phyloP scores from a whole-genome alignment of 2,888 invertebrate genomes.

The Rapana venosa region DNA sequence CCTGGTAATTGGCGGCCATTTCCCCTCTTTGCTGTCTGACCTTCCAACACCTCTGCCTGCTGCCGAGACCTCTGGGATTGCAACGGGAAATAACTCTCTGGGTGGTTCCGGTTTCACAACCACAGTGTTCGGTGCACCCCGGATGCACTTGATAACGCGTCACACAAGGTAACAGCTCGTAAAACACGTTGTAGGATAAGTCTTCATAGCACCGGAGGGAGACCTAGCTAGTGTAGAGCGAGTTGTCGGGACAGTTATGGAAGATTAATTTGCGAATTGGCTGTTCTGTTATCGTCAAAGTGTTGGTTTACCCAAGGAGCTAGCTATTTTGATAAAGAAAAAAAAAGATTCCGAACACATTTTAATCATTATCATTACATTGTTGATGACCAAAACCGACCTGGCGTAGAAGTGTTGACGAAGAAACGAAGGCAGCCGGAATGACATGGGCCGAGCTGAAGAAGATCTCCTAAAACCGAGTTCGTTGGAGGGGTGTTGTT shows the following conservation, averaged over 20 bases:
- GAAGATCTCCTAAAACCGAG: no score
- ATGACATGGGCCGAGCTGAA: no score
- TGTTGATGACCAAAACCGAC: no score
- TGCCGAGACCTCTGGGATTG: neutral
- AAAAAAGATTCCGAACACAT: neutral
- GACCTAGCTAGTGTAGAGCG: neutral
- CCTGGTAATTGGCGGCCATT: conserved; percentile 31
- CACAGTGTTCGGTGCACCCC: neutral
- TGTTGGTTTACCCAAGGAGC: neutral
- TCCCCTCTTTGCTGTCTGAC: conserved; percentile 14
- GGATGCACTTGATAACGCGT: neutral
- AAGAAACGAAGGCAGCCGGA: no score
- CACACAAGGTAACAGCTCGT: neutral
- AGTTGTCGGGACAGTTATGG: neutral
- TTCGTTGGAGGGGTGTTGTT: no score
- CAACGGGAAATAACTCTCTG: conserved; percentile 19
- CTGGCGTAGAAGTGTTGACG: no score
- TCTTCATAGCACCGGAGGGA: neutral
- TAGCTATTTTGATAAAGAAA: neutral
- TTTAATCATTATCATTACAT: no score
- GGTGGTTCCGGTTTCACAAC: conserved; percentile 27
- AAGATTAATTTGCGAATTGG: neutral
- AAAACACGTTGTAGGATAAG: neutral
- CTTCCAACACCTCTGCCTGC: neutral
- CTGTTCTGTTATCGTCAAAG: neutral